Evolutionary conservation across 1,140 invertebrate species (phyloP).

Genomic region (Cydia splendana): DNA sequence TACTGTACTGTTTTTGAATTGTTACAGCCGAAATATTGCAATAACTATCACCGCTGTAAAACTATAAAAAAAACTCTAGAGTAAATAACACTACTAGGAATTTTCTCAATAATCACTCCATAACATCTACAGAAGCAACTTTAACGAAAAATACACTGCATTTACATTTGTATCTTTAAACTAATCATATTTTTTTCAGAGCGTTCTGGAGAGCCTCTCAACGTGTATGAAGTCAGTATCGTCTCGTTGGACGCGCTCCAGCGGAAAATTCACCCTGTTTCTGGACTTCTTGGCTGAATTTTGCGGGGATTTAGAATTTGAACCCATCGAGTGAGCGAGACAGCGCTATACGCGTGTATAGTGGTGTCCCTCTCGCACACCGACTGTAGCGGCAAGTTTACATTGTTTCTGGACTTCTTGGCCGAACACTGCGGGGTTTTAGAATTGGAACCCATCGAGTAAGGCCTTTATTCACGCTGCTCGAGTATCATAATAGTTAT

Average conservation of each 20-base stretch:
- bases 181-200: conserved; percentile 48
- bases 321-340: conserved; percentile 44
- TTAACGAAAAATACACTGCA: too few species aligned
- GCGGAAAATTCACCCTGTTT: conserved; percentile 68
- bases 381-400: conserved; percentile 60
- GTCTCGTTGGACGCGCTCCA: conserved; percentile 51
- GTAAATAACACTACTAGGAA: too few species aligned
- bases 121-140: too few species aligned
- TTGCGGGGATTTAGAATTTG: conserved; percentile 71
- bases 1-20: too few species aligned
- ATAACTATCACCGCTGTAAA: too few species aligned
- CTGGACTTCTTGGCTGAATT: conserved; percentile 75
- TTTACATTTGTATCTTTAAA: too few species aligned
- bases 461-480: not conserved
- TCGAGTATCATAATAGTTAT: too few species aligned
- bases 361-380: too few species aligned
- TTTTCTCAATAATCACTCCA: too few species aligned
- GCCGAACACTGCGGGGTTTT: conserved; percentile 74
- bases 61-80: too few species aligned
- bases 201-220: conserved; percentile 61
- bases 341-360: too few species aligned
- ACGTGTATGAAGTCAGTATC: conserved; percentile 70
- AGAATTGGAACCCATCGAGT: conserved; percentile 58
- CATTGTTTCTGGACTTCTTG: conserved; percentile 70
- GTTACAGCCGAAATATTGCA: too few species aligned